Evolutionary conservation across 2,113 vertebrate species (phyloP), one percentile per base, ranked within the genome.

Genomic region (Sisor rabdophorus): DNA sequence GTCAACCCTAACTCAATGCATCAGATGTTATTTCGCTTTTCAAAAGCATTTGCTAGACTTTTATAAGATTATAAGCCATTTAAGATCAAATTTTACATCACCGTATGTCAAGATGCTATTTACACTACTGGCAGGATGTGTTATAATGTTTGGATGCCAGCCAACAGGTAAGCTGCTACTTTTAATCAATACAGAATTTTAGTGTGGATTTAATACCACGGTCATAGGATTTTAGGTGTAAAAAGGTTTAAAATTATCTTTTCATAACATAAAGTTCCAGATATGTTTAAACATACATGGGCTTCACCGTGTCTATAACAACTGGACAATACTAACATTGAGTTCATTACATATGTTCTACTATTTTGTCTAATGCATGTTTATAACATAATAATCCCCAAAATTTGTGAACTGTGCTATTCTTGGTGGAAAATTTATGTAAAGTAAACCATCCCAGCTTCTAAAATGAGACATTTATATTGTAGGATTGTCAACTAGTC

Each of bases 91-190:
- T 40, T 72, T 24, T 48, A 47, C 17, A 48, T 32, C 32, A 58
- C 83, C 84, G 80, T 48, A 59, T 0, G 44, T n/a, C 65, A 84
- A 24, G 76, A 50, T 78, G 0, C 70, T 4, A 56, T 79, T 79
- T 60, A 76, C 84, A 53, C 64, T 81, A 15, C 79, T 85, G 20
- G 22, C 84, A 36, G 84, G 74, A 74, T 84, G 24, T 81, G 69
- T 86, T 68, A 15, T 48, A 52, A 10, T n/a, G 58, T 61, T 76
- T 1, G 52, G 24, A 6, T 55, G 11, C 1, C 84, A 87, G 58
- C 56, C 16, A 70, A 50, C 55, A 59, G 36, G 88, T 89, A 80
- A 81, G 10, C 59, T 40, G 4, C 20, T 19, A 48, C 68, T 47
- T 24, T 10, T 28, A 16, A 17, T 26, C 26, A 13, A 47, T 11